Evolutionary conservation across 2,888 invertebrate genomes (phyloP), one percentile per base, ranked within the genome.

Genomic region (Neoascia interrupta): DNA sequence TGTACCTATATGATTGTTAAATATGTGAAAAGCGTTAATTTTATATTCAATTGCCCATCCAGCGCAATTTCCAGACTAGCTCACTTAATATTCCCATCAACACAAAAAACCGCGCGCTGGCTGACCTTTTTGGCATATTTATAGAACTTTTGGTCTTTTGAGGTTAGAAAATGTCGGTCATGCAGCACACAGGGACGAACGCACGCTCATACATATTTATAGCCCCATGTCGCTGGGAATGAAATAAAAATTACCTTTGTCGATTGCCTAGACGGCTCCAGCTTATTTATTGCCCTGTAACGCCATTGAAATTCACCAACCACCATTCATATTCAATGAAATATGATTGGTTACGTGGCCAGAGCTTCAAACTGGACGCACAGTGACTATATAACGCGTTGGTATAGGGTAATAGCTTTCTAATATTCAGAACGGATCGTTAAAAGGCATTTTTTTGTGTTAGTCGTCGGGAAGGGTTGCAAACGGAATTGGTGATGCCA

Each of bases 391-490:
- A n/a, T 13, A 18, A 53, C 36, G 53, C 37, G 28, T 31, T 23
- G n/a, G n/a, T n/a, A n/a, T n/a, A 45, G n/a, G 58, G 31, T 68
- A 74, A 74, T 74, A 45, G 73, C 58, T 69, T 75, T 75, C 74
- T 75, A 75, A 69, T 75, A 75, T 75, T 69, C 74, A 69, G 61
- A 75, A 49, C 69, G 61, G 53, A 53, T 69, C 74, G 72, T 64
- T 64, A 41, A 49, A 41, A 49, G 41, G 54, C 66, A 49, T 66
- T 72, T 72, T 36, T n/a, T 34, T 41, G 41, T 49, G 56, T n/a
- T n/a, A 21, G 31, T 53, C 37, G 41, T 4, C 19, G 1, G 3
- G 16, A 6, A 13, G 26, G 3, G 34, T 18, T 26, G 56, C 37
- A 36, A 18, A 3, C 11, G 23, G 54, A 60, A 74, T 75, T 75